These are phyloP conservation scores for Tragelaphus oryx DNA, from an alignment of 2,797 vertebrate species.

Conservation along the genomic window DNA sequence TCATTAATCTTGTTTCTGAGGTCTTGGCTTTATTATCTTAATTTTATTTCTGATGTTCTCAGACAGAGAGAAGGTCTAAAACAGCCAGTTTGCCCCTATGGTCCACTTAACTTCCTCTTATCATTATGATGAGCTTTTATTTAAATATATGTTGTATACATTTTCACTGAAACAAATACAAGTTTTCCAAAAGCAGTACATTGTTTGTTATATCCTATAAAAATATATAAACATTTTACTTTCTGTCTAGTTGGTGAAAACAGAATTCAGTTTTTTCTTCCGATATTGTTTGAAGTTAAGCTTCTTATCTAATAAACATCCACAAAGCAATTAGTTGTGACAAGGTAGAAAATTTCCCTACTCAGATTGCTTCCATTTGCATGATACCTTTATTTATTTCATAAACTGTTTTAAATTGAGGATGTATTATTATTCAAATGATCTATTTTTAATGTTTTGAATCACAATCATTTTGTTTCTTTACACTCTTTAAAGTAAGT, in stretches of 20 bases:
- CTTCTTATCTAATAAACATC: constrained; percentile 17
- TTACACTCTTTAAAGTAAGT: not conserved
- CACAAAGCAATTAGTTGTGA: constrained; percentile 11
- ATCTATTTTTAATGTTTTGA: not conserved
- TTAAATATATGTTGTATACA: not conserved
- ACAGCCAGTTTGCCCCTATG: not conserved
- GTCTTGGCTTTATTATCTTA: not conserved
- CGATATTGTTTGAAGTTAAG: not conserved
- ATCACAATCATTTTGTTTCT: not conserved
- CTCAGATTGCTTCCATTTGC: constrained; percentile 28
- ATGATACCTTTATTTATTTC: not conserved
- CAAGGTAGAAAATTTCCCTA: not conserved
- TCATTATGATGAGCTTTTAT: not conserved
- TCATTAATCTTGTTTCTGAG: not conserved
- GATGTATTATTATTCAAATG: not conserved
- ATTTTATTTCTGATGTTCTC: not conserved
- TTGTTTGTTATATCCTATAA: not conserved
- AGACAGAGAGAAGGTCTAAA: not conserved
- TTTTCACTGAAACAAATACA: not conserved
- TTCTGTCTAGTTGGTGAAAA: not conserved
- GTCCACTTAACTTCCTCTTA: not conserved
- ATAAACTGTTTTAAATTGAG: constrained; percentile 18
- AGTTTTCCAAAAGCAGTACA: not conserved
- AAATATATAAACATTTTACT: not conserved
- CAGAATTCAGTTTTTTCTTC: not conserved